Base-by-base conservation (phyloP, 2,888 invertebrate species). In the Melanargia galathea region DNA sequence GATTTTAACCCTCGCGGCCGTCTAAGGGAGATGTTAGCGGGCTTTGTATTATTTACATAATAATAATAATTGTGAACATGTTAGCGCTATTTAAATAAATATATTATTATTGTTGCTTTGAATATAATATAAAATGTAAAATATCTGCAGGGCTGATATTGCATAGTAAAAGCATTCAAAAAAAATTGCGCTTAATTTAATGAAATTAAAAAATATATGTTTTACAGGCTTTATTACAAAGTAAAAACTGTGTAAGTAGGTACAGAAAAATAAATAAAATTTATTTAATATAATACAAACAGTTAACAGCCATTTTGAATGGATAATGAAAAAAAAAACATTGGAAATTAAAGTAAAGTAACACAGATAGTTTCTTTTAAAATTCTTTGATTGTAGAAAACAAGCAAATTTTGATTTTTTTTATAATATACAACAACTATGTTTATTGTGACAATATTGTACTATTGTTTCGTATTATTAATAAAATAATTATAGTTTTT, bases 1-100 rank as follows among this genome's bases (percentile, higher is more conserved):
- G 84, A 86, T 84, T 88, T 84, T 76, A 78, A 74, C 78, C 73
- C 80, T 75, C 74, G 67, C 70, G 71, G 70, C 74, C 72, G 72
- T 74, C 72, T 72, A 73, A 73, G 76, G 77, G 76, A 71, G 71
- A 73, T 69, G 70, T 56, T 64, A 67, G 63, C 66, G 66, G 72
- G 75, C 73, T 78, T 75, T 63, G 67, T 64, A 71, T 71, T 70
- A 78, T 82, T 79, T 75, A 73, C 75, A 78, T 79, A 77, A 77
- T 79, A 76, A 77, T 79, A 76, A 67, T 65, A 58, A 63, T 58
- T 54, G 38, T 35, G 30, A 61, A 40, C 66, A 56, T 58, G 58
- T 62, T 56, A 49, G 11, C 35, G 45, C 35, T 30, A 66, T 66
- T 66, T 61, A 35, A 49, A 63, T 66, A n/a, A n/a, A n/a, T n/a